These are phyloP conservation scores for Bellardia pandia DNA, from an alignment of 2,888 invertebrate genomes.

Conservation along the genomic window DNA sequence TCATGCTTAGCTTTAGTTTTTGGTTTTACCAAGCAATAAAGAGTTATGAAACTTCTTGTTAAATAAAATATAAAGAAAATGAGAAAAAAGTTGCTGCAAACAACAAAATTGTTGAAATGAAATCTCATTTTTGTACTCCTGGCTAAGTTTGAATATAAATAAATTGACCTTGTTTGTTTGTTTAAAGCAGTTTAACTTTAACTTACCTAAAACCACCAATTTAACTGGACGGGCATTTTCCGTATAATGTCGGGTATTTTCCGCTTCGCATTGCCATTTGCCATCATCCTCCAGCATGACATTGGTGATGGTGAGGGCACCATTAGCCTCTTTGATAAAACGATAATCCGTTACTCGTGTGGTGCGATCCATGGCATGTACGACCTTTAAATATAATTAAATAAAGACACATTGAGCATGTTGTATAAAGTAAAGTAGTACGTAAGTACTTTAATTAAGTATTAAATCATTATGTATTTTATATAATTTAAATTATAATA, in stretches of 20 bases:
- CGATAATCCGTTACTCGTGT: conserved; percentile 83
- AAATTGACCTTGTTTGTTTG: conserved; percentile 13
- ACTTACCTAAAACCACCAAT: conserved; percentile 88
- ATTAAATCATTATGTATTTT: conserved; percentile 45
- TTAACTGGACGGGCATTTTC: conserved; percentile 88
- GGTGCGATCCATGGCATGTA: conserved; percentile 84
- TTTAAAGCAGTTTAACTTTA: conserved; percentile 82
- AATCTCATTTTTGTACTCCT: background rate
- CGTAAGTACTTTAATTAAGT: conserved; percentile 40
- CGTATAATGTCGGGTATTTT: conserved; percentile 87
- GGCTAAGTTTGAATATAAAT: conserved; percentile 2
- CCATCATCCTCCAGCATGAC: conserved; percentile 88
- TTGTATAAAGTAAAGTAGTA: background rate
- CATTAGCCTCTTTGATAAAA: conserved; percentile 84
- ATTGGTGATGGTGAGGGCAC: conserved; percentile 84
- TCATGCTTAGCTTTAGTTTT: conserved; percentile 39
- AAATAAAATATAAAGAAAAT: background rate
- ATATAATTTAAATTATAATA: conserved; percentile 35
- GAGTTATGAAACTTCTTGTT: conserved; percentile 38
- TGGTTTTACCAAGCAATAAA: conserved; percentile 47
- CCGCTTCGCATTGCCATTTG: conserved; percentile 90
- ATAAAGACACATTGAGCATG: conserved; percentile 24
- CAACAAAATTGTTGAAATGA: conserved; percentile 5
- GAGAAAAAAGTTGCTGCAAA: conserved; percentile 13
- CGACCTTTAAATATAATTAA: conserved; percentile 78